Percentiles rank a stretch among this genome's conserved stretches.
Evolutionary conservation across 2,113 vertebrate species (phyloP).

Genomic region (Entelurus aequoreus): DNA sequence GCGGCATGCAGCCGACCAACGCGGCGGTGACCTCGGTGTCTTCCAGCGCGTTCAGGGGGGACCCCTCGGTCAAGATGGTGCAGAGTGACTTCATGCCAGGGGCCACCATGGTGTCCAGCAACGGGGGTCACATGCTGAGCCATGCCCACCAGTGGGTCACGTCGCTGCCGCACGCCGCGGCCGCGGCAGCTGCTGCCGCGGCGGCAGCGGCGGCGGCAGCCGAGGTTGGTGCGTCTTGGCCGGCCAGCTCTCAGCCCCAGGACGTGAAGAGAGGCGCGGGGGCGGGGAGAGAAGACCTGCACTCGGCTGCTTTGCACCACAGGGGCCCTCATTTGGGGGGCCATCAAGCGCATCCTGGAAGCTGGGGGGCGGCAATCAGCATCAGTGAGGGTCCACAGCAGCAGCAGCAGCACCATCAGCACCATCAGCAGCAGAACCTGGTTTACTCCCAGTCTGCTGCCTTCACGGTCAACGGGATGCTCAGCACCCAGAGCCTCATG

Average conservation of each 20-base stretch:
- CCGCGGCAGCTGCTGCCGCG: conserved; percentile 83
- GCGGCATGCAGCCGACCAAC: conserved; percentile 83
- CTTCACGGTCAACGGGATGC: conserved; percentile 95
- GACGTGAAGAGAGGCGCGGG: conserved; percentile 81
- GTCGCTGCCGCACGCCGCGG: conserved; percentile 87
- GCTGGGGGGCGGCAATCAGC: conserved; percentile 82
- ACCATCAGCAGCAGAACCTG: conserved; percentile 77
- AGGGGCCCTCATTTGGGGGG: conserved; percentile 72
- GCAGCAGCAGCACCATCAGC: conserved; percentile 74
- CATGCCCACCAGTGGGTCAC: conserved; percentile 95
- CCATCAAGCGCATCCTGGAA: conserved; percentile 85
- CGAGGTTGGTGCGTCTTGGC: conserved; percentile 84
- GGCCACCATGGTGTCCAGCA: conserved; percentile 88
- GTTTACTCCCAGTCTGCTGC: conserved; percentile 88
- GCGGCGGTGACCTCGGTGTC: conserved; percentile 80
- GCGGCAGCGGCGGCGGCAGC: conserved; percentile 70
- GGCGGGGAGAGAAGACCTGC: conserved; percentile 79
- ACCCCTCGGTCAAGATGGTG: conserved; percentile 86
- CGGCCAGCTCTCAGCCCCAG: conserved; percentile 78
- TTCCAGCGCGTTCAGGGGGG: conserved; percentile 81
- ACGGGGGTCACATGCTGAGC: conserved; percentile 91
- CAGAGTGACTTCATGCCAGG: conserved; percentile 95
- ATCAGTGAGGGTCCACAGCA: conserved; percentile 77
- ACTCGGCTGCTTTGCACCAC: conserved; percentile 84
- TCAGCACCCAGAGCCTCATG: conserved; percentile 76